Base-by-base conservation (phyloP, 2,113 vertebrate genomes). In the Dendropsophus ebraccatus region DNA sequence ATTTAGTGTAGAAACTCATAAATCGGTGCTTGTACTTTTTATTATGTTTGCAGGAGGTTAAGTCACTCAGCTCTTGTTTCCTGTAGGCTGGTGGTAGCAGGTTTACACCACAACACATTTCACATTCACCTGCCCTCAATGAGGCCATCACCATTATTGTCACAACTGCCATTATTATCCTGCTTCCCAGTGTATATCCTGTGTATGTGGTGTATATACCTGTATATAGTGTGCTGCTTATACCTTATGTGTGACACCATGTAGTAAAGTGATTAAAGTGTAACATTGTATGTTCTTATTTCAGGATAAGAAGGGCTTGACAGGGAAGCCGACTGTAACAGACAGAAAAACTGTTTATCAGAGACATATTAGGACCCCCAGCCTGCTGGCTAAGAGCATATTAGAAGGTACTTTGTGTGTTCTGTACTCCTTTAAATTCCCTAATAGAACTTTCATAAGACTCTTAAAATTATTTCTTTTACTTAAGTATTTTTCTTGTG, bases 361-460 rank as follows among this genome's bases (percentile, higher is more conserved):
- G 92, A 94, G 97, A 86, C 97, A 98, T 84, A 94, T 97, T 78
- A 95, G 97, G 45, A 93, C 98, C 0, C 97, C 98, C 56, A 98
- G 97, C 90, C 94, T 99, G 92, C 93, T 99, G 90, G 97, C 98
- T 83, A 99, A 99, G 91, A 99, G 97, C 93, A 99, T 99, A 93
- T 91, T 99, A 74, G 98, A 99, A 97, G 98, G 97, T 99, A 90
- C 93, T 49, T 8, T 87, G 6, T 54, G 21, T 49, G 56, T 16
- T 65, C 30, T 50, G 16, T 37, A 11, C 67, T 2, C 30, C 16
- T 16, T 9, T 19, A 69, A 14, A 67, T 67, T 67, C 14, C 30
- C 4, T 30, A 4, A 67, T n/a, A n/a, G n/a, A n/a, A n/a, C 2
- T 35, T 19, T 12, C 25, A 62, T 9, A 62, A 23, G 9, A 25